A percentile compares a stretch with the other conserved stretches of the same genome.
phyloP scores from a whole-genome alignment of 2,888 invertebrate species.

The Leptinotarsa haldemani region DNA sequence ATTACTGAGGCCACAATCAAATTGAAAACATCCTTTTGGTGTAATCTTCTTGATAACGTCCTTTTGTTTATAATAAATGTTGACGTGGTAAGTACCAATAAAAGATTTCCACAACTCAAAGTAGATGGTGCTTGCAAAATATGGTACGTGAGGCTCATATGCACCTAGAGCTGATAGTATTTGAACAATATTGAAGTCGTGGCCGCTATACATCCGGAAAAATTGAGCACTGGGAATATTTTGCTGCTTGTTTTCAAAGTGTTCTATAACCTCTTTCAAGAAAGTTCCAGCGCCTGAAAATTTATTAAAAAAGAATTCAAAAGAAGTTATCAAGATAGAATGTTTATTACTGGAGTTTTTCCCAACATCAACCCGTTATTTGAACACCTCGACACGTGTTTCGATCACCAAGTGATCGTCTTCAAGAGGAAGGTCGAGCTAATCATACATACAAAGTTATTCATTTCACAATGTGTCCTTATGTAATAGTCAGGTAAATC shows the following conservation, averaged over 20 bases:
- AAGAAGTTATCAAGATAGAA: too few relatives aligned
- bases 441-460: too few relatives aligned
- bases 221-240: constrained; percentile 20
- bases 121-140: constrained; percentile 37
- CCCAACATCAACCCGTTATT: too few relatives aligned
- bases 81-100: constrained; percentile 10
- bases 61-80: constrained; percentile 30
- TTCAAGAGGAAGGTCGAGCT: too few relatives aligned
- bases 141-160: constrained; percentile 20
- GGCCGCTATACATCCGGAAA: constrained; percentile 36
- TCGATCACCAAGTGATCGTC: too few relatives aligned
- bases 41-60: constrained; percentile 20
- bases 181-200: constrained; percentile 34
- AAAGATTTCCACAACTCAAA: constrained; percentile 25
- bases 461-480: too few relatives aligned
- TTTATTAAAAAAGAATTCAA: background rate
- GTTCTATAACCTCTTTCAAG: constrained; percentile 8
- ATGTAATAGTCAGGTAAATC: too few relatives aligned
- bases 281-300: constrained; percentile 63
- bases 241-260: background rate
- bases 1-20: constrained; percentile 22
- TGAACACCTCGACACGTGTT: too few relatives aligned
- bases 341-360: too few relatives aligned
- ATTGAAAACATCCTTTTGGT: constrained; percentile 15
- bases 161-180: constrained; percentile 35